Evolutionary conservation across 2,888 invertebrate genomes (phyloP), one percentile per base, ranked within the genome.

Genomic region (Troglohyphantes excavatus): DNA sequence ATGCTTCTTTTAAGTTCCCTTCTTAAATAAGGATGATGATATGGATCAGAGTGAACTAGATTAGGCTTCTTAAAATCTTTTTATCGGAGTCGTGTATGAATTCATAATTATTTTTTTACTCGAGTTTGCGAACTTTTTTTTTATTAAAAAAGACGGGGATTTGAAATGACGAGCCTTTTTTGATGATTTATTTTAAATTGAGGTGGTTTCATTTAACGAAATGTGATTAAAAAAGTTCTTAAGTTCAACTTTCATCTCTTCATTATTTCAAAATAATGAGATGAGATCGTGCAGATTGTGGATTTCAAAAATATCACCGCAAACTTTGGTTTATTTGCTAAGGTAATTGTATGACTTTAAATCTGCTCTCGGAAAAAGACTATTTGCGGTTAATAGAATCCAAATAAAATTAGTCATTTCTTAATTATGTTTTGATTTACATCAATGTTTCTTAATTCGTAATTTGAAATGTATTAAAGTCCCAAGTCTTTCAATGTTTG

Each of bases 11-110:
- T 82, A 83, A 82, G 82, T 75, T 87, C 81, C 75, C 29, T 33
- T 46, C 67, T 65, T 75, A 88, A 82, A 75, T 75, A n/a, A 19
- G 33, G 88, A 75, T 83, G 76, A 76, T 83, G 59, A 83, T 53
- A 68, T 61, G 61, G 76, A 33, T 75, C 39, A 70, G 46, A 82
- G 65, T 39, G 63, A 76, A 76, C 76, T 68, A 89, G 79, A 87
- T 87, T 87, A 87, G 53, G 65, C 53, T 68, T 46, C 63, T 11
- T 9, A 63, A 70, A 17, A 53, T 59, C 21, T 70, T 86, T 86
- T 86, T 86, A 68, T 43, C 46, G 59, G 7, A 59, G 59, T 19
- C 53, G 46, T 81, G 73, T 81, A 81, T 73, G 73, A 81, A 67
- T 88, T 67, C 68, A 39, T 78, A 78, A 75, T 78, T 68, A 68